A percentile compares a stretch with the other conserved stretches of the same genome.
phyloP scores from a whole-genome alignment of 1,140 invertebrate species.

The Asbolus verrucosus region DNA sequence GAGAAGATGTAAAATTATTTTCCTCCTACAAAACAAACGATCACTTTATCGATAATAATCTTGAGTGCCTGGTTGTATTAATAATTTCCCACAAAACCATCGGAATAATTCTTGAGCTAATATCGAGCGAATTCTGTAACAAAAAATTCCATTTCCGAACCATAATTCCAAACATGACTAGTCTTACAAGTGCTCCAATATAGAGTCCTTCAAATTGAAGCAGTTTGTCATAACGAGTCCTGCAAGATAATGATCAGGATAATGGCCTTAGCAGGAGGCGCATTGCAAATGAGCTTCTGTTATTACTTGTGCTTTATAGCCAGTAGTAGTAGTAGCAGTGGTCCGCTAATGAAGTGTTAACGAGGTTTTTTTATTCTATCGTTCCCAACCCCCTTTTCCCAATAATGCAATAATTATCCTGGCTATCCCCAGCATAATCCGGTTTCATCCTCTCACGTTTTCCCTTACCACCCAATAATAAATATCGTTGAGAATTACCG shows the following conservation, averaged over 20 bases:
- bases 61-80: not conserved
- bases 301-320: slow-evolving; percentile 37
- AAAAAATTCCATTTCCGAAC: slow-evolving; percentile 2
- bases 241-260: slow-evolving; percentile 41
- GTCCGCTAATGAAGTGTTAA: slow-evolving; percentile 39
- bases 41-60: slow-evolving; percentile 31
- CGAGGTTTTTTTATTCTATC: slow-evolving; percentile 19
- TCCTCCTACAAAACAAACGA: slow-evolving; percentile 26
- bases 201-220: slow-evolving; percentile 30
- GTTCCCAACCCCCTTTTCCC: slow-evolving; percentile 17
- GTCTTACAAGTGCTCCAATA: slow-evolving; percentile 22
- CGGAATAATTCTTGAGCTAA: too few species aligned
- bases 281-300: slow-evolving; percentile 38
- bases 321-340: slow-evolving; percentile 1
- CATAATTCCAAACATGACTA: slow-evolving; percentile 29
- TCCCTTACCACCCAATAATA: slow-evolving; percentile 4
- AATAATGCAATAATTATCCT: slow-evolving; percentile 17
- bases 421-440: too few species aligned
- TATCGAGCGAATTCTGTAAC: too few species aligned
- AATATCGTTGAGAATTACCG: not conserved
- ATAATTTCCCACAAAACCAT: not conserved
- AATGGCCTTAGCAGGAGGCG: slow-evolving; percentile 37
- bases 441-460: not conserved
- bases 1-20: slow-evolving; percentile 26
- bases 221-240: slow-evolving; percentile 43